These are phyloP conservation scores for Arothron firmamentum DNA, from an alignment of 2,113 vertebrate species.

Conservation along the genomic window DNA sequence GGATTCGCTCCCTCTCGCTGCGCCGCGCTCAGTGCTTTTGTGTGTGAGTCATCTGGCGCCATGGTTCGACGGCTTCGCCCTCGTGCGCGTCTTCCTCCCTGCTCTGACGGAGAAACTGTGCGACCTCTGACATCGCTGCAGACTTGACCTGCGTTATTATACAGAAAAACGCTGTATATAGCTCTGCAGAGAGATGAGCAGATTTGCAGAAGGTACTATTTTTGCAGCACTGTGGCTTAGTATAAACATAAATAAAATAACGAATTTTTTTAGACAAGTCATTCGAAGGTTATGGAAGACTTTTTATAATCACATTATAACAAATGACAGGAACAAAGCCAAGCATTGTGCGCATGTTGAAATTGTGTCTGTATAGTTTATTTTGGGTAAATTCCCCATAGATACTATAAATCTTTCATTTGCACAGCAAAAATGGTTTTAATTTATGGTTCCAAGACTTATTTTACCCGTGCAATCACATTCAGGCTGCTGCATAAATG, in stretches of 20 bases:
- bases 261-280: too few relatives aligned
- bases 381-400: too few relatives aligned
- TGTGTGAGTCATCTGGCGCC: conserved; percentile 32
- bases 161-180: conserved; percentile 12
- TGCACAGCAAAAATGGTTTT: neutral
- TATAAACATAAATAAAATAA: too few relatives aligned
- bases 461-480: neutral
- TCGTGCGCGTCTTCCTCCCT: conserved; percentile 14
- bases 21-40: neutral
- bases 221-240: too few relatives aligned
- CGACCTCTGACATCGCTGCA: conserved; percentile 22
- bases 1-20: conserved; percentile 9
- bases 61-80: conserved; percentile 24
- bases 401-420: neutral
- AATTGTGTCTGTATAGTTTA: too few relatives aligned
- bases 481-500: neutral
- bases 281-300: too few relatives aligned
- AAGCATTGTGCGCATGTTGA: too few relatives aligned
- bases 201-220: too few relatives aligned
- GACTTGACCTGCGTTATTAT: conserved; percentile 42
- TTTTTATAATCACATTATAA: too few relatives aligned
- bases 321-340: too few relatives aligned
- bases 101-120: conserved; percentile 12
- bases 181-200: neutral
- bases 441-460: neutral